These are phyloP conservation scores for Stichopus chloronotus DNA, from an alignment of 35 echinoderm and acorn worm species.

Conservation along the genomic window DNA sequence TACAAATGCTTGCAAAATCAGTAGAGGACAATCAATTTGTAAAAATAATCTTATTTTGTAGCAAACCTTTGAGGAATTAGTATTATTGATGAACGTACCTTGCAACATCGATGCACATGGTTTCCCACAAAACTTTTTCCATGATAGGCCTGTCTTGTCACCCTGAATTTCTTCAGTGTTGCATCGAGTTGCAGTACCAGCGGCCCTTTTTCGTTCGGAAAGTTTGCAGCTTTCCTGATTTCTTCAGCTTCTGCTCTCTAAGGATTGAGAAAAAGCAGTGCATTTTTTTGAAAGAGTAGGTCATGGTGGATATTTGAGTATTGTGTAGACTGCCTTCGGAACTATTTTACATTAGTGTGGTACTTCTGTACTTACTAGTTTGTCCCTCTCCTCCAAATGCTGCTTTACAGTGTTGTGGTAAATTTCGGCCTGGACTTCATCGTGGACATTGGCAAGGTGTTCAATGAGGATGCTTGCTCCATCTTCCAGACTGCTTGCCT, in stretches of 20 bases:
- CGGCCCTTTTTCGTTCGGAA: conserved; percentile 14
- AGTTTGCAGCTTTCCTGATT: conserved; percentile 22
- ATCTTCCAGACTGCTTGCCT: conserved; percentile 20
- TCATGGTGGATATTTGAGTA: background rate
- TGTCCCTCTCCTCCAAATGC: conserved; percentile 40
- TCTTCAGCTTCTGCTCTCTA: conserved; percentile 17
- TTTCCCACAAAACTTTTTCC: too few relatives aligned
- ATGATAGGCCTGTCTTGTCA: conserved; percentile 42
- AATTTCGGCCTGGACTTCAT: background rate
- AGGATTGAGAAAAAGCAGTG: background rate
- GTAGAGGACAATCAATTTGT: background rate
- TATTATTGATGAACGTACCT: background rate
- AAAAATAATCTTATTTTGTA: background rate
- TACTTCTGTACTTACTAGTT: conserved; percentile 29
- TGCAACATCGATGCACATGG: too few relatives aligned
- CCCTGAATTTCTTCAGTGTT: conserved; percentile 15
- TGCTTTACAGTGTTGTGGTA: conserved; percentile 13
- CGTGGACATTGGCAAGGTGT: conserved; percentile 17
- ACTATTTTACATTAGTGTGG: too few relatives aligned
- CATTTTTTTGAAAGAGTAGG: background rate
- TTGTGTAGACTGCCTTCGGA: background rate
- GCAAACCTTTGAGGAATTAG: background rate
- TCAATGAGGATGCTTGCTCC: conserved; percentile 27
- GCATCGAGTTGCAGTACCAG: conserved; percentile 25
- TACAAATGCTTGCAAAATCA: background rate